Conservation (phyloP, 2,888 invertebrate genomes). For the Teleogryllus oceanicus region DNA sequence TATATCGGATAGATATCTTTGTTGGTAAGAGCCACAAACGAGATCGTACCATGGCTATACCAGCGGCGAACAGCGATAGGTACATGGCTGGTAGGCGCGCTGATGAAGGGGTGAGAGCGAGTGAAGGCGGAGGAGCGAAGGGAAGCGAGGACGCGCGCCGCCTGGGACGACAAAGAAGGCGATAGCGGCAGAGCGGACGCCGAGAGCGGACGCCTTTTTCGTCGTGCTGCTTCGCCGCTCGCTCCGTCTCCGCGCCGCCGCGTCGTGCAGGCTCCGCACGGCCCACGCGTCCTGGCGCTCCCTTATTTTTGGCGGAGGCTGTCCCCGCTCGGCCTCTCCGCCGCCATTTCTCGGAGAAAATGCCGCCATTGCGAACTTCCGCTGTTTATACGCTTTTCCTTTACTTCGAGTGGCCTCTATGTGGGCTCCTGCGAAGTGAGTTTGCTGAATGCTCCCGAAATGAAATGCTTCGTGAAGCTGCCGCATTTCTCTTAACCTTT, state of each 20-base stretch:
- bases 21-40: too few relatives aligned
- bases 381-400: background rate
- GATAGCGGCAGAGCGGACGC: too few relatives aligned
- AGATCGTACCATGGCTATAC: too few relatives aligned
- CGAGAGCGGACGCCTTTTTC: too few relatives aligned
- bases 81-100: too few relatives aligned
- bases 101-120: too few relatives aligned
- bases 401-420: background rate
- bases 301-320: background rate
- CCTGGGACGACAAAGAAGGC: too few relatives aligned
- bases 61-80: too few relatives aligned
- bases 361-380: slow-evolving; percentile 4
- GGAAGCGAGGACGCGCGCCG: background rate
- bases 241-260: background rate
- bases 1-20: too few relatives aligned
- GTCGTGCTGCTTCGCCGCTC: too few relatives aligned
- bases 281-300: background rate
- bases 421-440: background rate
- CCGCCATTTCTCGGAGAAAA: background rate
- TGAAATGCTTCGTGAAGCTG: background rate
- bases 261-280: background rate
- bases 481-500: background rate
- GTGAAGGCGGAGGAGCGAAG: background rate
- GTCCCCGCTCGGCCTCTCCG: background rate
- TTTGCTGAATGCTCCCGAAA: slow-evolving; percentile 3